phyloP scores from a whole-genome alignment of 2,797 vertebrate genomes.

The Ctenopoma kingsleyae region DNA sequence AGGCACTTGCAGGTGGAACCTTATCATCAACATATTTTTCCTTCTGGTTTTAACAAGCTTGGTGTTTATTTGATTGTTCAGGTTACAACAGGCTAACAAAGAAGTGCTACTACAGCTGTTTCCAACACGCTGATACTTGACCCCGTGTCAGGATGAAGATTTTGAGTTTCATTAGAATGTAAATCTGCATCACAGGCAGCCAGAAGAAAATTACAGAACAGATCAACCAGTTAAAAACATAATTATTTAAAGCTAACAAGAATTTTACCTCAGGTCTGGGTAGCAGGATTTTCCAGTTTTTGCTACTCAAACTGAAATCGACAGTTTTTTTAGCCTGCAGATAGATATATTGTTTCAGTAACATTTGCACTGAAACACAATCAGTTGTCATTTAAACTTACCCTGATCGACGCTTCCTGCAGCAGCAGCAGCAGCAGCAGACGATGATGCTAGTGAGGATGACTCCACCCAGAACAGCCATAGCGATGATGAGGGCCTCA shows the following conservation, averaged over 20 bases:
- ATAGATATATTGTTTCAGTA: not conserved
- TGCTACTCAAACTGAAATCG: not conserved
- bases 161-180: not conserved
- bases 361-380: not conserved
- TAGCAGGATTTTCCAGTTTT: no score
- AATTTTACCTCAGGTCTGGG: no score
- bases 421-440: slow-evolving; percentile 89
- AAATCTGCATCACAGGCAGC: not conserved
- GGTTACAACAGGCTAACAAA: not conserved
- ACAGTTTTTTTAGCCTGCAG: not conserved
- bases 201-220: no score
- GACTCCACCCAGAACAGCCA: slow-evolving; percentile 84
- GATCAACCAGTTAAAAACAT: no score
- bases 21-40: not conserved
- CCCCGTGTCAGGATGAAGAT: no score
- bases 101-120: no score
- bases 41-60: not conserved
- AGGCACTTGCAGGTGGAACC: not conserved
- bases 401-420: slow-evolving; percentile 78
- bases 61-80: not conserved
- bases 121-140: not conserved
- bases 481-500: slow-evolving; percentile 88
- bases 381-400: slow-evolving; percentile 55
- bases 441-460: slow-evolving; percentile 79
- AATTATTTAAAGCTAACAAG: no score